Conservation (phyloP, 2,797 vertebrate species). For the Pseudochaenichthys georgianus region DNA sequence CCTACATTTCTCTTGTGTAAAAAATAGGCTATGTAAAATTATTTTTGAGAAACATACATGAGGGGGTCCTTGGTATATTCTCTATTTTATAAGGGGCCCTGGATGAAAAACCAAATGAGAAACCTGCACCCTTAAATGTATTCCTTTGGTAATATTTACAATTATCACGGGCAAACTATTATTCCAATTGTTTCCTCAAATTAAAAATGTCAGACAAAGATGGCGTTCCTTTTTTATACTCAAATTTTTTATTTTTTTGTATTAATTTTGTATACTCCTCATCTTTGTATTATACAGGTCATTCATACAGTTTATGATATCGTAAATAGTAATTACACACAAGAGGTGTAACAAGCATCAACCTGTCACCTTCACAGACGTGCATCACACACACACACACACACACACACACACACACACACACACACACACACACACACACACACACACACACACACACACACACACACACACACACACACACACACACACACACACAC, state of each 20-base stretch:
- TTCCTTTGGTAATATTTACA: background rate
- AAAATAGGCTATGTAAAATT: too few species aligned
- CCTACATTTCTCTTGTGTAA: too few species aligned
- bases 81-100: too few species aligned
- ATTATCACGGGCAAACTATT: background rate
- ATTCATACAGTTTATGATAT: constrained; percentile 86
- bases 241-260: constrained; percentile 75
- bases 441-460: too few species aligned
- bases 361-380: constrained; percentile 71
- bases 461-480: too few species aligned
- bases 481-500: constrained; percentile 30
- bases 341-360: constrained; percentile 68
- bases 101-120: too few species aligned
- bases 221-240: constrained; percentile 62
- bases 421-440: too few species aligned
- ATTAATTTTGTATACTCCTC: constrained; percentile 84
- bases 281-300: constrained; percentile 85
- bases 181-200: background rate
- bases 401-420: constrained; percentile 17
- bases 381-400: constrained; percentile 67
- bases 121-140: too few species aligned
- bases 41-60: too few species aligned
- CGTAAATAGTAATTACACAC: constrained; percentile 84
- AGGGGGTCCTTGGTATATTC: too few species aligned
- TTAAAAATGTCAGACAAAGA: constrained; percentile 12